Evolutionary conservation across 1,140 invertebrate species (phyloP).

Genomic region (Halyomorpha halys): DNA sequence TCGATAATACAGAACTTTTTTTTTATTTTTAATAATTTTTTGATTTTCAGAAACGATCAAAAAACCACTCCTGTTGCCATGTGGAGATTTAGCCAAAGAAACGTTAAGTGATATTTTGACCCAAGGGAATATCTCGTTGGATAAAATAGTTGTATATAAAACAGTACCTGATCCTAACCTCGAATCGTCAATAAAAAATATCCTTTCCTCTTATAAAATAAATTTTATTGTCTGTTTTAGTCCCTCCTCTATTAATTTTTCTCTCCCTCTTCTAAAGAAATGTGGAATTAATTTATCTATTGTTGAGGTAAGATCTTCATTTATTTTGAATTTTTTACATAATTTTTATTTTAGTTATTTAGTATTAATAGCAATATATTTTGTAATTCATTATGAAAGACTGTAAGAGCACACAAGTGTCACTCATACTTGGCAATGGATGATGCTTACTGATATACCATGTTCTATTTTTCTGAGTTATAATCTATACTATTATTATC

Average conservation of each 20-base stretch:
- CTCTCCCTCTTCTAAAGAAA: background rate
- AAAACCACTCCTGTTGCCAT: background rate
- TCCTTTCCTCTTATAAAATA: background rate
- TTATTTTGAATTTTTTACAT: no score
- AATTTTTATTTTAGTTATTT: no score
- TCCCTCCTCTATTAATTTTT: background rate
- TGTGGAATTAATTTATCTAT: background rate
- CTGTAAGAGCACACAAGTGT: no score
- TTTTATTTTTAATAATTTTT: background rate
- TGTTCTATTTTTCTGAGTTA: no score
- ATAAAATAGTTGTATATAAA: slow-evolving; percentile 3
- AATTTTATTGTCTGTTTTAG: slow-evolving; percentile 9
- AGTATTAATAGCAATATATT: no score
- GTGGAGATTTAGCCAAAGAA: slow-evolving; percentile 6
- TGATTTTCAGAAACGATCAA: background rate
- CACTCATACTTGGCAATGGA: no score
- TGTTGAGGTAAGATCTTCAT: background rate
- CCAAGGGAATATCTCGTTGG: background rate
- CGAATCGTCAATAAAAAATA: background rate
- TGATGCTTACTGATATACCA: no score
- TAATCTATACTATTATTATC: no score
- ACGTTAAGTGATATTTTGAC: background rate
- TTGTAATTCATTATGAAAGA: no score
- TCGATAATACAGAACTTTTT: background rate
- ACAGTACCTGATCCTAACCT: background rate